These are phyloP conservation scores for Monomorium pharaonis DNA, from an alignment of 1,140 invertebrate species.

Conservation along the genomic window DNA sequence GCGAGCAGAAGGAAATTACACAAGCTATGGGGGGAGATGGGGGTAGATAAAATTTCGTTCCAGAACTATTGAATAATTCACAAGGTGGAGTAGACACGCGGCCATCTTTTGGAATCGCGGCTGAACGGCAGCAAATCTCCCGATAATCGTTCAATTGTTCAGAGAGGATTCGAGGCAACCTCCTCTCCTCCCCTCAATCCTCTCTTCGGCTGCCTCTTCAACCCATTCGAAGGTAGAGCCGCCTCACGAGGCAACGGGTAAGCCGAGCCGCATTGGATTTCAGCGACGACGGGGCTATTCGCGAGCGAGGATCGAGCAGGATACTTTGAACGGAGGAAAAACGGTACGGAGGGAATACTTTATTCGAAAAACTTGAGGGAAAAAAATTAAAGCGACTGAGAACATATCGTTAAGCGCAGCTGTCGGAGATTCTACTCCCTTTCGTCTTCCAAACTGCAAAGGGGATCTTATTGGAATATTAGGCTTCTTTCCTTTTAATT, in stretches of 20 bases:
- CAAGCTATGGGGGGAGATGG: no score
- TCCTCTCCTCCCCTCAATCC: background rate
- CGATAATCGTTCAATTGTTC: slow-evolving; percentile 63
- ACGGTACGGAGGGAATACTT: slow-evolving; percentile 22
- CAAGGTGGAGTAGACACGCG: slow-evolving; percentile 21
- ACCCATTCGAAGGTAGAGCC: slow-evolving; percentile 25
- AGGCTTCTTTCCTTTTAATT: background rate
- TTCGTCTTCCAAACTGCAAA: background rate
- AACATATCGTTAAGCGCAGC: slow-evolving; percentile 19
- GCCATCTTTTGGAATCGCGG: slow-evolving; percentile 50
- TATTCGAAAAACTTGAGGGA: background rate
- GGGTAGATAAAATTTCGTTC: slow-evolving; percentile 38
- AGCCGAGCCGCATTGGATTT: slow-evolving; percentile 44
- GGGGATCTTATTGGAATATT: background rate
- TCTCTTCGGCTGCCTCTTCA: background rate
- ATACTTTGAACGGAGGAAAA: slow-evolving; percentile 6
- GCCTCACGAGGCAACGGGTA: slow-evolving; percentile 29
- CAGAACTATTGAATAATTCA: slow-evolving; percentile 52
- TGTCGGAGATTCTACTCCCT: background rate
- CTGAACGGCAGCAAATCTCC: slow-evolving; percentile 53
- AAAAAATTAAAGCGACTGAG: background rate
- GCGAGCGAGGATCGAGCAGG: slow-evolving; percentile 15
- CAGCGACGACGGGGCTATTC: slow-evolving; percentile 7
- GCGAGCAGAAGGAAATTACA: slow-evolving; percentile 27
- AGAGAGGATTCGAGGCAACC: slow-evolving; percentile 34